Evolutionary conservation across 2,113 vertebrate species (phyloP).

Genomic region (Beaufortia kweichowensis): DNA sequence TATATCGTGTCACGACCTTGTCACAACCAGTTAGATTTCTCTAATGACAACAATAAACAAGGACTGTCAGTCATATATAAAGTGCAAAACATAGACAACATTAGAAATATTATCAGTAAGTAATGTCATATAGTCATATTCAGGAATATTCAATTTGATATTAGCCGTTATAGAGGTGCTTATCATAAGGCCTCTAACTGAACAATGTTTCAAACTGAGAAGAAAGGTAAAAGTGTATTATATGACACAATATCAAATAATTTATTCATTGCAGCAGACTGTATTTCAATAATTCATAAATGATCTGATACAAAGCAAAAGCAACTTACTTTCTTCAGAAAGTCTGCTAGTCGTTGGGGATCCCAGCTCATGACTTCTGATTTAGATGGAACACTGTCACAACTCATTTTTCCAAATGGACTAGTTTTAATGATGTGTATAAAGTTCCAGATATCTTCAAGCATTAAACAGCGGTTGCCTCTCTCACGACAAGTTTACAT

Average conservation of each 20-base stretch:
- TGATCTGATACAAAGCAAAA: background rate
- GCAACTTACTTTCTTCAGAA: constrained; percentile 72
- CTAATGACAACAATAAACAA: constrained; percentile 64
- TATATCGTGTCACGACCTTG: constrained; percentile 80
- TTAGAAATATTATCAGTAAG: background rate
- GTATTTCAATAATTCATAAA: background rate
- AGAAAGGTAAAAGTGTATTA: too few species aligned
- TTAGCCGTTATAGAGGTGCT: too few species aligned
- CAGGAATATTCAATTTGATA: too few species aligned
- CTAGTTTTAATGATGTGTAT: background rate
- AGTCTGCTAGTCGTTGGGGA: constrained; percentile 79
- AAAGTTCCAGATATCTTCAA: background rate
- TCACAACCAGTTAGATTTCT: constrained; percentile 85
- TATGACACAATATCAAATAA: too few species aligned
- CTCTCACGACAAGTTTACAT: constrained; percentile 5
- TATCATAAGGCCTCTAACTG: too few species aligned
- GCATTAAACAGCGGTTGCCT: background rate
- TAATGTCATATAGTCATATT: too few species aligned
- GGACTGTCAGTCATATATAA: background rate
- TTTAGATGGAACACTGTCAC: constrained; percentile 74
- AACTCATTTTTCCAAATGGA: constrained; percentile 77
- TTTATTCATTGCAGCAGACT: background rate
- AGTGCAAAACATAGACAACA: background rate
- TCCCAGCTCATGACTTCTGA: constrained; percentile 83
- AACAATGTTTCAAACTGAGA: too few species aligned